These are phyloP conservation scores for Dryobotodes eremita DNA, from an alignment of 2,888 invertebrate species.

Conservation along the genomic window DNA sequence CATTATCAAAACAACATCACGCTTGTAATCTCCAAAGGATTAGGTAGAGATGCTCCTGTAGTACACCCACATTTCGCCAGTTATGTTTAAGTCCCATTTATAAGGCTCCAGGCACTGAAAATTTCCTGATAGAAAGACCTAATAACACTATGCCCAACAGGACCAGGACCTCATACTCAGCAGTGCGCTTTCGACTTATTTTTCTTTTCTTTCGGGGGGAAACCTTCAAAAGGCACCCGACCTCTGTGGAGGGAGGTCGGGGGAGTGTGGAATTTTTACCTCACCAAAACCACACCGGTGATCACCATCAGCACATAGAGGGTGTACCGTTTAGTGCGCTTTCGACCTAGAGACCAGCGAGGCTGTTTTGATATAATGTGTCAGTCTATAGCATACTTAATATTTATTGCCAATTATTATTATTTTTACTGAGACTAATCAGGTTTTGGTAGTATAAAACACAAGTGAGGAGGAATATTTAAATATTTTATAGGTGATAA, in stretches of 20 bases:
- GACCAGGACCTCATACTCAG: not conserved
- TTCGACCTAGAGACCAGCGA: not conserved
- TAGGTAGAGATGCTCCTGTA: not conserved
- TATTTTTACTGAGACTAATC: not conserved
- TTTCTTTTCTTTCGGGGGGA: no score
- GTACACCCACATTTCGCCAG: not conserved
- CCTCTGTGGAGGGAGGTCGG: no score
- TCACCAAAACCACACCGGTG: no score
- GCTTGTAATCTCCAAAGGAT: not conserved
- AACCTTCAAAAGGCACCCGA: no score
- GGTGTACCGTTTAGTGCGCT: no score
- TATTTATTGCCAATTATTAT: constrained; percentile 15
- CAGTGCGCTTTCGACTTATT: not conserved
- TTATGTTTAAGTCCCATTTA: no score
- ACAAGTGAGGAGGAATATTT: not conserved
- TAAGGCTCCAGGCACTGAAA: not conserved
- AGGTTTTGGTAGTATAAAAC: not conserved
- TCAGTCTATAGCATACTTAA: not conserved
- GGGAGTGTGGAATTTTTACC: no score
- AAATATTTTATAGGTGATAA: constrained; percentile 33
- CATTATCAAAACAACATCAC: not conserved
- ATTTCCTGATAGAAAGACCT: not conserved
- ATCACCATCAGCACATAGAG: no score
- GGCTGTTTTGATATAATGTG: not conserved
- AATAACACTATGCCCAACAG: not conserved